phyloP scores from a whole-genome alignment of 2,797 vertebrate genomes.

The Neomorphus geoffroyi region DNA sequence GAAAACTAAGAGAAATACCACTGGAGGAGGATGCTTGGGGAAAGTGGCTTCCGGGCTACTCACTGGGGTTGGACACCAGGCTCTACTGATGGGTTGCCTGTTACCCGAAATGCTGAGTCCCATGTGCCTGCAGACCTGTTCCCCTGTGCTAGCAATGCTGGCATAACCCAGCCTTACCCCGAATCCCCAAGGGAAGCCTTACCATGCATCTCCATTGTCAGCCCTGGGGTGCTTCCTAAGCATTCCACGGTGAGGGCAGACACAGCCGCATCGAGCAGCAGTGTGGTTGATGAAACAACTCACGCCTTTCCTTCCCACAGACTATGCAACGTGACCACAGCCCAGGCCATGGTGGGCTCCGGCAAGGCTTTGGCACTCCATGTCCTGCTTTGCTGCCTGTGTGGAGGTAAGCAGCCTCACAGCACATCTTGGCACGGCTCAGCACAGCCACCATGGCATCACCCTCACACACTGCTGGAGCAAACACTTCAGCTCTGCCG shows the following conservation, averaged over 20 bases:
- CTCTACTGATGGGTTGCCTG: background rate
- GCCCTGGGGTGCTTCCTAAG: accelerated
- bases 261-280: accelerated
- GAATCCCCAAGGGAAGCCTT: accelerated
- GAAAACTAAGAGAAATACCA: background rate
- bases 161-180: background rate
- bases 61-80: accelerated
- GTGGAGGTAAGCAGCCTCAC: background rate
- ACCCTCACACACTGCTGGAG: accelerated
- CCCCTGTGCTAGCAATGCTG: accelerated
- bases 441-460: accelerated
- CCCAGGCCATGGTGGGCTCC: background rate
- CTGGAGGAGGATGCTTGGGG: accelerated
- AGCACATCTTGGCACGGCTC: background rate
- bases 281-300: background rate
- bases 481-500: accelerated
- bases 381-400: constrained; percentile 27
- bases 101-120: background rate
- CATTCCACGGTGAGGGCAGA: background rate
- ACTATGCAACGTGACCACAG: background rate
- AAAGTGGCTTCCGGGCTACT: accelerated
- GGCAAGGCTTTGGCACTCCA: background rate
- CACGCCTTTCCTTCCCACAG: background rate
- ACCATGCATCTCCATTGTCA: accelerated
- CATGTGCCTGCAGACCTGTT: accelerated